A percentile compares a stretch with the other conserved stretches of the same genome.
phyloP scores from a whole-genome alignment of 2,888 invertebrate genomes.

The Ichneumoninae sp. region DNA sequence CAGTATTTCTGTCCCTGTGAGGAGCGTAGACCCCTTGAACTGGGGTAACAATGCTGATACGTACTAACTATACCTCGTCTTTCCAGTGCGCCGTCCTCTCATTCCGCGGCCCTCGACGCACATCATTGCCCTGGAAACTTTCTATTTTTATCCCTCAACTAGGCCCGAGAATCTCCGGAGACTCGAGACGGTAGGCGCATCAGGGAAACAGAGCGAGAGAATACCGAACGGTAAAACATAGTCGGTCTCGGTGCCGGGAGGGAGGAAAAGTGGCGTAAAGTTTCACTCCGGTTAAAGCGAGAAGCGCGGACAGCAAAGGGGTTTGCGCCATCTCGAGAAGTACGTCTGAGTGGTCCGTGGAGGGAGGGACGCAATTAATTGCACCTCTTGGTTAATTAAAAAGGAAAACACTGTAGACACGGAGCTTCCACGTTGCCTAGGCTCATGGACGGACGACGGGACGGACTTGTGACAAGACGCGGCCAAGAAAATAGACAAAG shows the following conservation, averaged over 20 bases:
- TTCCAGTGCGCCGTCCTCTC: conserved; percentile 35
- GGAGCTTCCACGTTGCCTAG: background rate
- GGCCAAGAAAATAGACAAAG: conserved; percentile 27
- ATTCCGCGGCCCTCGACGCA: conserved; percentile 52
- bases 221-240: conserved; percentile 28
- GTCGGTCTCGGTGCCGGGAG: background rate
- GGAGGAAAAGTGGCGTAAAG: conserved; percentile 46
- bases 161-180: conserved; percentile 59
- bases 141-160: conserved; percentile 67
- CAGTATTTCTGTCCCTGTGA: conserved; percentile 42
- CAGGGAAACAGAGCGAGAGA: conserved; percentile 63
- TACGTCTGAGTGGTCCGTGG: conserved; percentile 49
- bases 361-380: conserved; percentile 57
- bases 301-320: conserved; percentile 28
- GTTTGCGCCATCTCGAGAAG: conserved; percentile 49
- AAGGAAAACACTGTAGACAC: conserved; percentile 27
- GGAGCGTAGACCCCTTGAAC: conserved; percentile 1
- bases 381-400: conserved; percentile 57
- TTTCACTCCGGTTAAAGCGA: conserved; percentile 30
- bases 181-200: conserved; percentile 57
- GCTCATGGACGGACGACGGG: background rate
- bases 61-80: conserved; percentile 42
- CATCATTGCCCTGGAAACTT: conserved; percentile 63
- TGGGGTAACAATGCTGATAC: conserved; percentile 42
- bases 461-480: background rate